Percentiles rank a stretch among this genome's conserved stretches.
Conservation (phyloP, 92 coral and sea anemone genomes). For the Epizoanthus illoricatus region DNA sequence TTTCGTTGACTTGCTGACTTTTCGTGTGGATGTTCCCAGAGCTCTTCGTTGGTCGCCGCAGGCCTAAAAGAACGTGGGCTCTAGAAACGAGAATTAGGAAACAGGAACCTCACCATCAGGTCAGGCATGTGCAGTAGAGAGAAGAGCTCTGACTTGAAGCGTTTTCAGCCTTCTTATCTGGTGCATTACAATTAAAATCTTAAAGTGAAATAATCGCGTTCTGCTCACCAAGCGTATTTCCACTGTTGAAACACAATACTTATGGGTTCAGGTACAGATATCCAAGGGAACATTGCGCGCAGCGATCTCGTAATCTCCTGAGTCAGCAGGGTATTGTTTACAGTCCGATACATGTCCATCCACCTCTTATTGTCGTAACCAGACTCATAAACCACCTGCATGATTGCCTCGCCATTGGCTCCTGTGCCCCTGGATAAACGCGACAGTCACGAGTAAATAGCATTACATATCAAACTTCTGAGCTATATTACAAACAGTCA, state of each 20-base stretch:
- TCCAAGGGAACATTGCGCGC: conserved; percentile 27
- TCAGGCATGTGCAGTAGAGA: too few species aligned
- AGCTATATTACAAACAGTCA: neutral
- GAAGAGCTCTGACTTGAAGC: too few species aligned
- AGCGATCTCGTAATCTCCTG: conserved; percentile 19
- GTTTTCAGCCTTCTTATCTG: too few species aligned
- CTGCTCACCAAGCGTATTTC: conserved; percentile 24
- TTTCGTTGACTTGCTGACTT: too few species aligned
- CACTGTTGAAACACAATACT: conserved; percentile 10
- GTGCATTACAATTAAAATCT: neutral
- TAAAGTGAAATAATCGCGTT: neutral
- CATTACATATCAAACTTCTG: neutral
- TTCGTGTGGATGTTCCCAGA: too few species aligned
- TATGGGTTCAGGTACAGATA: conserved; percentile 25
- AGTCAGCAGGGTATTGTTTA: neutral
- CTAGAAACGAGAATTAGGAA: too few species aligned
- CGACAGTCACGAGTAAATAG: neutral
- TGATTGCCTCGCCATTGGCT: neutral
- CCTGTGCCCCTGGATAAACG: neutral
- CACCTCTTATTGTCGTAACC: neutral
- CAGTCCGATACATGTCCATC: neutral
- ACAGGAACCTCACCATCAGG: too few species aligned
- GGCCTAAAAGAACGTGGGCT: too few species aligned
- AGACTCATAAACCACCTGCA: neutral
- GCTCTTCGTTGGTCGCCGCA: too few species aligned